Evolutionary conservation across 1,140 invertebrate genomes (phyloP).

Genomic region (Drosophila equinoxialis): DNA sequence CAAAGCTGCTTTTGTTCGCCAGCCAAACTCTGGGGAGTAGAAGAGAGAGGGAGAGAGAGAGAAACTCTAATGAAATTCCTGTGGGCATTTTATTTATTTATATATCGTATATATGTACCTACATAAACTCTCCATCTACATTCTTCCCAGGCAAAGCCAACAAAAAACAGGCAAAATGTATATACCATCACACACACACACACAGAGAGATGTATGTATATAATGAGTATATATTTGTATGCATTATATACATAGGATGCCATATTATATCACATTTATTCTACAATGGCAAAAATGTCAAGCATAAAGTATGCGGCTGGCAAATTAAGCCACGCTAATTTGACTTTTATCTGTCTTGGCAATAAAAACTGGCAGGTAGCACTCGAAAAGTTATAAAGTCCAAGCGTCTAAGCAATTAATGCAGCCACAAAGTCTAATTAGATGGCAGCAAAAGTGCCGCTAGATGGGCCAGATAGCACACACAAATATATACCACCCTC

Average conservation of each 20-base stretch:
- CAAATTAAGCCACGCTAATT: conserved; percentile 67
- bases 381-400: conserved; percentile 74
- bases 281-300: conserved; percentile 28
- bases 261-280: background rate
- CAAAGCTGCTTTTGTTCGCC: conserved; percentile 56
- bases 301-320: conserved; percentile 11
- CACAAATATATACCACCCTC: conserved; percentile 26
- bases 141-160: background rate
- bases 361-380: conserved; percentile 51
- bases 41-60: background rate
- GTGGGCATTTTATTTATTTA: conserved; percentile 65
- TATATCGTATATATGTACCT: conserved; percentile 8
- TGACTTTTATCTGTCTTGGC: conserved; percentile 53
- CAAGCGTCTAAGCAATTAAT: conserved; percentile 63
- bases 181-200: background rate
- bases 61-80: conserved; percentile 57
- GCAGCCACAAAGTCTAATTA: conserved; percentile 73
- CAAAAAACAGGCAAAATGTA: conserved; percentile 22
- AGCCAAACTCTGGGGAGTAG: background rate
- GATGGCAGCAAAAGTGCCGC: conserved; percentile 62
- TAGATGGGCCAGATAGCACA: conserved; percentile 60
- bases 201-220: background rate
- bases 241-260: background rate
- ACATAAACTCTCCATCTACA: background rate
- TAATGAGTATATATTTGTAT: background rate